Base-by-base conservation (phyloP, 1,140 invertebrate genomes). In the Sycobia sp. region DNA sequence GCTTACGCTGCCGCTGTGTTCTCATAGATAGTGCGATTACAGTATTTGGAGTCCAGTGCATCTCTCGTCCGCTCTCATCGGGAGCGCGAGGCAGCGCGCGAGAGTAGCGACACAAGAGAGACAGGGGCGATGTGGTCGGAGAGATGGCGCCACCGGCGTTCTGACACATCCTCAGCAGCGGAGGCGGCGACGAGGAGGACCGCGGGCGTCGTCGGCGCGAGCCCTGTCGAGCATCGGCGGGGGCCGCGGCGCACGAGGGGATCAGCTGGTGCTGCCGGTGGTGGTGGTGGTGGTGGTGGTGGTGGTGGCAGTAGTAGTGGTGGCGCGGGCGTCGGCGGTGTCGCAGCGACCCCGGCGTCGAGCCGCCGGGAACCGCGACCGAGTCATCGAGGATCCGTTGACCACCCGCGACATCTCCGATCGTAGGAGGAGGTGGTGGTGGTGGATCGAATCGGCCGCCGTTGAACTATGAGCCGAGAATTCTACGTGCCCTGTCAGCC, bases 391-490 rank as follows among this genome's bases (percentile, higher is more conserved):
- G n/a, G n/a, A n/a, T n/a, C n/a, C n/a, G n/a, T n/a, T n/a, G n/a
- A n/a, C n/a, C n/a, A n/a, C n/a, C n/a, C n/a, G n/a, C n/a, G n/a
- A n/a, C n/a, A n/a, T n/a, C n/a, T n/a, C n/a, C n/a, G n/a, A n/a
- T n/a, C n/a, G n/a, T n/a, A n/a, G 2, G 20, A 34, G 11, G 32
- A 7, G 5, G 11, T 34, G 3, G 13, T 39, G 5, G n/a, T 14
- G 3, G 36, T 10, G 5, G 36, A 14, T 49, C 60, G 55, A 41
- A 13, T 22, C 53, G 11, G 32, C n/a, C 27, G 22, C 23, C 10
- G 43, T 41, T 59, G 58, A 72, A 78, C 76, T 78, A 80, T 78
- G 78, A 80, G 75, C 74, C 78, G 78, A 75, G 76, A 78, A 73
- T 79, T 80, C 56, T 76, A 72, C 74, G 76, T 79, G 16, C 73